Conservation (phyloP, 2,113 vertebrate species). For the Cyprinodon variegatus region DNA sequence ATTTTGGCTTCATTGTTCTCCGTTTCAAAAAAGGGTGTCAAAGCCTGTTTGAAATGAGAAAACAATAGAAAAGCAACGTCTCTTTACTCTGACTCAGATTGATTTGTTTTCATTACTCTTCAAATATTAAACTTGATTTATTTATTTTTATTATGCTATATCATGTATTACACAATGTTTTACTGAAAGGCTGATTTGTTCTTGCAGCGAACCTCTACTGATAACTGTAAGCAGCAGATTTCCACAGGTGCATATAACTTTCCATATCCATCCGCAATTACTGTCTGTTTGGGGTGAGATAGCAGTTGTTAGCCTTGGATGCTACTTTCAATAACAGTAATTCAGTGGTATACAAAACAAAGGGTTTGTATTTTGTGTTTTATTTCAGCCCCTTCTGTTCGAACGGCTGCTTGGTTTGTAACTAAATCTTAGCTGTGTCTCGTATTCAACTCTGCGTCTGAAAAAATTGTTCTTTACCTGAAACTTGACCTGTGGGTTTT, state of each 20-base stretch:
- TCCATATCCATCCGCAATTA: not conserved
- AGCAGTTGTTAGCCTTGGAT: not conserved
- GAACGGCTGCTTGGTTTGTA: slow-evolving; percentile 22
- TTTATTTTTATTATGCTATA: not conserved
- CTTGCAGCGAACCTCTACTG: too few species aligned
- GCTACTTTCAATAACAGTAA: too few species aligned
- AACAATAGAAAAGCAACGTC: not conserved
- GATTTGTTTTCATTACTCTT: not conserved
- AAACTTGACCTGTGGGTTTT: slow-evolving; percentile 37
- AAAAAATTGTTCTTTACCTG: slow-evolving; percentile 28
- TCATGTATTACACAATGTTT: not conserved
- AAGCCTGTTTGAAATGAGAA: not conserved
- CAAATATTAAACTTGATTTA: not conserved
- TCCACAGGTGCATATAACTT: not conserved
- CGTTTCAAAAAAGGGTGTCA: not conserved
- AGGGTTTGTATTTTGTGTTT: not conserved
- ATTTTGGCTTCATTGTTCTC: slow-evolving; percentile 3
- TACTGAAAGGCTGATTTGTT: not conserved
- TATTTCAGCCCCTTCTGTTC: not conserved
- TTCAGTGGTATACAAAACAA: too few species aligned
- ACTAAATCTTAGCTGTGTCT: slow-evolving; percentile 6
- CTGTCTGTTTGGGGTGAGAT: not conserved
- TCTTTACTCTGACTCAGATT: not conserved
- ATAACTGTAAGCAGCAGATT: not conserved
- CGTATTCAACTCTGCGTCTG: slow-evolving; percentile 32